Base-by-base conservation (phyloP, 2,888 invertebrate genomes). In the Trachelus iudaicus region DNA sequence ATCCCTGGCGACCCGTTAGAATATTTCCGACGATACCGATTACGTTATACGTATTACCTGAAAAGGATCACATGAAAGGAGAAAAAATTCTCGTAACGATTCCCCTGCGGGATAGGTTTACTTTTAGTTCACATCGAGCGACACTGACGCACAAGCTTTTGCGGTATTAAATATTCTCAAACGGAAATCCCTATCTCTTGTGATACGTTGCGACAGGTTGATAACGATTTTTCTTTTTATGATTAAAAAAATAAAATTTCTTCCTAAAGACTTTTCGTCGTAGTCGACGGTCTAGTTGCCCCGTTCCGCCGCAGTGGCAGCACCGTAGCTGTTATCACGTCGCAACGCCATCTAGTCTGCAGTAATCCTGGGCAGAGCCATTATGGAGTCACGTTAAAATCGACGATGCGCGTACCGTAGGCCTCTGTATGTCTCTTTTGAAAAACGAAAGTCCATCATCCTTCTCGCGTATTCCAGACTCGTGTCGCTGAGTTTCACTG, bases 391-490 rank as follows among this genome's bases (percentile, higher is more conserved):
- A 31, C 30, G 75, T 71, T 56, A 69, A 30, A 34, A 68, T 75
- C 75, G 69, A 75, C 56, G 31, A 37, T 13, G 13, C 40, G 30
- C 30, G 75, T 23, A n/a, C 69, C 69, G 31, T 31, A 6, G 74
- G 34, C 11, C 35, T 12, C 69, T 30, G 23, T 68, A 4, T 30
- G 75, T 37, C 40, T 37, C 75, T 30, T 75, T 79, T 79, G 69
- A 83, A 84, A 84, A 84, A 84, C 87, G 89, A 89, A 89, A 89
- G 89, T 89, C 83, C 83, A 77, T 83, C 83, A 77, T 83, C 81
- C 88, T 88, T 87, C 84, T 90, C 87, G 87, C 83, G 86, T 90
- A 90, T 90, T 89, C 90, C 84, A 84, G 78, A 77, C 89, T 87
- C 89, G 90, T 89, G 81, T 76, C 77, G 75, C 15, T 81, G 84